Conservation (phyloP, 2,888 invertebrate genomes). For the Philhelius pedissequus region DNA sequence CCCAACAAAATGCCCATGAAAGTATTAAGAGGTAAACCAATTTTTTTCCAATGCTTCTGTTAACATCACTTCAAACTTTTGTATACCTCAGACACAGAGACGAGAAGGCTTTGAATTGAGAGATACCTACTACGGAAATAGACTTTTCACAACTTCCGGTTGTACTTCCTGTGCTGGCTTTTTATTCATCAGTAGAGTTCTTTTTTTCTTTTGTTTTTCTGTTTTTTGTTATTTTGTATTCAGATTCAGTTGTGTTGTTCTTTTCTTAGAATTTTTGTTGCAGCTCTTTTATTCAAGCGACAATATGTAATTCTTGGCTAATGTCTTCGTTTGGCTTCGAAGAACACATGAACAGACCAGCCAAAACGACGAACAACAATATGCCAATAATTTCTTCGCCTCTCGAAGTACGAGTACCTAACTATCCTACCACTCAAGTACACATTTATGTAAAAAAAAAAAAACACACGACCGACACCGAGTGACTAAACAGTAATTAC, state of each 20-base stretch:
- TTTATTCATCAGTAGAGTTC: neutral
- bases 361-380: neutral
- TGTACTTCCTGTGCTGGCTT: conserved; percentile 42
- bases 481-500: conserved; percentile 1
- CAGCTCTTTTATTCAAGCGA: neutral
- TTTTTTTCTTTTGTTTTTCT: neutral
- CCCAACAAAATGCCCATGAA: too few species aligned
- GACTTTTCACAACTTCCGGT: conserved; percentile 63
- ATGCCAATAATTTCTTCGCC: neutral
- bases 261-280: neutral
- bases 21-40: too few species aligned
- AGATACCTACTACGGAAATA: conserved; percentile 43
- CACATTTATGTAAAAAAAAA: neutral
- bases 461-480: neutral
- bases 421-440: too few species aligned
- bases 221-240: neutral
- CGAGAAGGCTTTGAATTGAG: neutral
- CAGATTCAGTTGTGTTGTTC: neutral
- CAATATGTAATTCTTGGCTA: conserved; percentile 4
- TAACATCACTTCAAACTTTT: neutral
- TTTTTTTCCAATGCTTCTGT: neutral
- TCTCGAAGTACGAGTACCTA: neutral
- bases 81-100: neutral
- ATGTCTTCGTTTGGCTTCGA: conserved; percentile 2
- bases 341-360: neutral